Evolutionary conservation across 2,113 vertebrate genomes (phyloP).

Genomic region (Neodon shergylaensis): DNA sequence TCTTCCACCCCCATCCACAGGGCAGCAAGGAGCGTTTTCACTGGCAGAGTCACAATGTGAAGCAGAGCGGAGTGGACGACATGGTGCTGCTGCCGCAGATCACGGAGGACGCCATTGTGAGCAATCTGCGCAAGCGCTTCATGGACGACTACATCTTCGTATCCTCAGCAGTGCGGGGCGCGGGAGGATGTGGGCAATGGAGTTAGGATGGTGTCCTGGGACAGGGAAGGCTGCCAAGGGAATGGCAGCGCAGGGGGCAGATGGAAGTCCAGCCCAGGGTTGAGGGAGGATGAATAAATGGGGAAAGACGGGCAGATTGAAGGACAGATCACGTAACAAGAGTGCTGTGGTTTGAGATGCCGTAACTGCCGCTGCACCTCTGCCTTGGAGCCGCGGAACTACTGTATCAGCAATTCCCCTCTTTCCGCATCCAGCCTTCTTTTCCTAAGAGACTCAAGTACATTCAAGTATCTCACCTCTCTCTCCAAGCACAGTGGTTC

Average conservation of each 20-base stretch:
- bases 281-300: no score
- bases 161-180: conserved; percentile 83
- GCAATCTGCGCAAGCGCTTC: conserved; percentile 98
- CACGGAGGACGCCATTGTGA: conserved; percentile 95
- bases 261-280: background rate
- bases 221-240: background rate
- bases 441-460: background rate
- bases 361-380: no score
- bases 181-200: no score
- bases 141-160: conserved; percentile 98
- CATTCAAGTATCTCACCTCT: background rate
- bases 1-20: conserved; percentile 71
- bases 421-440: background rate
- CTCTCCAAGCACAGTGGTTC: background rate
- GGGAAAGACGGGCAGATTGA: rapidly evolving
- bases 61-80: conserved; percentile 98
- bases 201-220: background rate
- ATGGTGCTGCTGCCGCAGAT: conserved; percentile 98
- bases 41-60: conserved; percentile 99
- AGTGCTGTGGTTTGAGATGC: rapidly evolving
- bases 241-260: background rate
- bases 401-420: rapidly evolving
- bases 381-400: background rate
- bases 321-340: background rate
- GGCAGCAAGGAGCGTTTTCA: conserved; percentile 95